Evolutionary conservation across 2,113 vertebrate genomes (phyloP).

Genomic region (Cyanoderma ruficeps): DNA sequence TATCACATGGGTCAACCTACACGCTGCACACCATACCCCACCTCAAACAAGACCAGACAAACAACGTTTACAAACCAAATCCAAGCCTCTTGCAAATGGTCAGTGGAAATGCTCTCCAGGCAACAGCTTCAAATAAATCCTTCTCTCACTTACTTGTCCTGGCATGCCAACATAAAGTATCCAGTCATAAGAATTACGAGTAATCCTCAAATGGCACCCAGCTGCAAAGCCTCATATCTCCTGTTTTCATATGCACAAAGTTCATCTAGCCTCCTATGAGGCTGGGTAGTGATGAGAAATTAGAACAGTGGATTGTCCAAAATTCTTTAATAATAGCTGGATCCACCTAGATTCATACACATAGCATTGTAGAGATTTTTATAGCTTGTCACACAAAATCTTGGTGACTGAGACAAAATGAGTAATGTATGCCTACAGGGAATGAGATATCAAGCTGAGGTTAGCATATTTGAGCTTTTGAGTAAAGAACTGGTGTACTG

Average conservation of each 20-base stretch:
- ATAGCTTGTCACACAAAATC: slow-evolving; percentile 8
- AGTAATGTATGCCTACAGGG: slow-evolving; percentile 29
- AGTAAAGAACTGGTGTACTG: neutral
- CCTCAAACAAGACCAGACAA: neutral
- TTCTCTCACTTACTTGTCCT: neutral
- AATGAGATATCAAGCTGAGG: slow-evolving; percentile 13
- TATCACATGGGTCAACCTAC: neutral
- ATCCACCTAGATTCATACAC: neutral
- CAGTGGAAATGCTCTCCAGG: neutral
- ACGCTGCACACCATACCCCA: neutral
- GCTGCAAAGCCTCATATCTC: neutral
- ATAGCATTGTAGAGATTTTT: neutral
- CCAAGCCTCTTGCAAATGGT: neutral
- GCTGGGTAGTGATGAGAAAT: neutral
- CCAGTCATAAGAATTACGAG: neutral
- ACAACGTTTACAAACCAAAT: neutral
- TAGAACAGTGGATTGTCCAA: neutral
- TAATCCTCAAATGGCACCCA: neutral
- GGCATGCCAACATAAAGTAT: neutral
- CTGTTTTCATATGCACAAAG: neutral
- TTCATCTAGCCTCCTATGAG: neutral
- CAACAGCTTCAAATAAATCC: neutral
- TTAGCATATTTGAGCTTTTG: neutral
- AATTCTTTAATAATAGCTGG: neutral
- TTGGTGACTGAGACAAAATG: neutral